Conservation (phyloP, 2,113 vertebrate genomes). For the Nycticorax nycticorax region DNA sequence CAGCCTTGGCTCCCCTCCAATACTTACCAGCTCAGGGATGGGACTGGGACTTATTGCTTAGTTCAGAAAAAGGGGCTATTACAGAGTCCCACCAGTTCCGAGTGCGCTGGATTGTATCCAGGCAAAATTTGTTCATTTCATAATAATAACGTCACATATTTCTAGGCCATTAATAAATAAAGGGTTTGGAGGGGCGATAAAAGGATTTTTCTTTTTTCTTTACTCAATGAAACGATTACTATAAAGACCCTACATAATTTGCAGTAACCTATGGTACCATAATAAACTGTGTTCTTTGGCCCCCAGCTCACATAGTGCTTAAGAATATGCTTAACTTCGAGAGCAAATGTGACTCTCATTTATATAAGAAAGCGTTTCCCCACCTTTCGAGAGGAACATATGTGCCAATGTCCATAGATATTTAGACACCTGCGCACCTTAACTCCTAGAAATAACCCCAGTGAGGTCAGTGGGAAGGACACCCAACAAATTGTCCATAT, state of each 20-base stretch:
- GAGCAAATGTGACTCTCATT: background rate
- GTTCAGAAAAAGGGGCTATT: background rate
- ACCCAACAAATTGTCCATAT: background rate
- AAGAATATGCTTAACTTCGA: background rate
- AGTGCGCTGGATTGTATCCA: background rate
- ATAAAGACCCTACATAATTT: background rate
- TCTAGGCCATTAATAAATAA: conserved; percentile 35
- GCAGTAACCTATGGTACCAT: background rate
- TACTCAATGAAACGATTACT: background rate
- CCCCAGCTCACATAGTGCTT: background rate
- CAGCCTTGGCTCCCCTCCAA: background rate
- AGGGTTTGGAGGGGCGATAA: background rate
- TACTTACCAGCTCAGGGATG: background rate
- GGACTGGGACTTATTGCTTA: background rate
- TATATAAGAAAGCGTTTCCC: background rate
- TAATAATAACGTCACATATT: background rate
- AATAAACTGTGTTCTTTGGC: background rate
- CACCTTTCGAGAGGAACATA: background rate
- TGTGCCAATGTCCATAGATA: background rate
- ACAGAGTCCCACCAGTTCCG: background rate
- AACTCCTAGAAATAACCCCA: background rate
- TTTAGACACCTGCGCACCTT: background rate
- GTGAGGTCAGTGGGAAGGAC: background rate
- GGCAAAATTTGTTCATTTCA: background rate
- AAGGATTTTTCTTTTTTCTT: background rate